Percentiles rank a stretch among this genome's conserved stretches.
Conservation (phyloP, 2,888 invertebrate genomes). For the Parnassius glacialis region DNA sequence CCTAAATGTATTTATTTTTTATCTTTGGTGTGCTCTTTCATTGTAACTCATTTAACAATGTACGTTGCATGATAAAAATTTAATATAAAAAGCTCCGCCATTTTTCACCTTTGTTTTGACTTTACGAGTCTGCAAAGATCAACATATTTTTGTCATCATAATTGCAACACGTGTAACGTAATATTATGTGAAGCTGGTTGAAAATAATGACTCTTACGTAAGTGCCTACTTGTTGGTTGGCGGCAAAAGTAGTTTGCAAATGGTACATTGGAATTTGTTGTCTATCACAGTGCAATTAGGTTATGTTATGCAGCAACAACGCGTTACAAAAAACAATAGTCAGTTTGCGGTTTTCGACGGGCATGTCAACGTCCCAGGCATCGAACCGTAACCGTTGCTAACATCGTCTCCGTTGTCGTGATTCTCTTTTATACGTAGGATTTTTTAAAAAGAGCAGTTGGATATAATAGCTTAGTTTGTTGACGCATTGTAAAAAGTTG, state of each 20-base stretch:
- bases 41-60: neutral
- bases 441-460: conserved; percentile 12
- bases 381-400: conserved; percentile 57
- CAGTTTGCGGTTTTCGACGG: conserved; percentile 62
- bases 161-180: conserved; percentile 10
- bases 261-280: conserved; percentile 9
- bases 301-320: conserved; percentile 26
- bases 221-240: conserved; percentile 16
- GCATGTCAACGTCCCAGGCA: conserved; percentile 67
- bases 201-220: conserved; percentile 29
- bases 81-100: neutral
- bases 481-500: conserved; percentile 1
- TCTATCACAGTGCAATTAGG: conserved; percentile 26
- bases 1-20: conserved; percentile 18
- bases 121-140: conserved; percentile 8
- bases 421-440: conserved; percentile 22
- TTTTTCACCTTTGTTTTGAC: no score
- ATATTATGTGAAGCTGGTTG: conserved; percentile 15
- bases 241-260: conserved; percentile 15
- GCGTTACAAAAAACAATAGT: conserved; percentile 58
- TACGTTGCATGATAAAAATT: neutral
- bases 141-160: conserved; percentile 6
- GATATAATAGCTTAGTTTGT: conserved; percentile 1
- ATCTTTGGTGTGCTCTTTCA: conserved; percentile 5
- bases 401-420: conserved; percentile 26